phyloP scores from a whole-genome alignment of 2,888 invertebrate genomes.

The Temnothorax unifasciatus region DNA sequence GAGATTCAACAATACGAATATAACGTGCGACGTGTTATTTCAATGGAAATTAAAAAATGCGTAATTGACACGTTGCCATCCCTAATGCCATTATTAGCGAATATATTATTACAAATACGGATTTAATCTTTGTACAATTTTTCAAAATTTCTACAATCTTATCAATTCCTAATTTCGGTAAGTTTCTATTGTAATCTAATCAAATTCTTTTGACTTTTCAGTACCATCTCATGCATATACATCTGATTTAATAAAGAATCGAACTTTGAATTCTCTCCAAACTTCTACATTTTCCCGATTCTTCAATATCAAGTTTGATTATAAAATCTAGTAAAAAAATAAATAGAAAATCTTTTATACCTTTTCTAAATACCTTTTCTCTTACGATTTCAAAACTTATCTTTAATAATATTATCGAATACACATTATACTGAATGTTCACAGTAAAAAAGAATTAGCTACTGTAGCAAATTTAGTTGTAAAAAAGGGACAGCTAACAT shows the following conservation, averaged over 20 bases:
- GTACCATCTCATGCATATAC: background rate
- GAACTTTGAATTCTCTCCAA: background rate
- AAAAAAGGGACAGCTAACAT: too few relatives aligned
- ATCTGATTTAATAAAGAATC: background rate
- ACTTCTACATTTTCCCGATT: background rate
- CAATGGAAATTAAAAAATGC: slow-evolving; percentile 5
- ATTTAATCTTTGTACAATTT: slow-evolving; percentile 25
- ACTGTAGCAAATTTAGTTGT: too few relatives aligned
- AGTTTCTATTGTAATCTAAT: background rate
- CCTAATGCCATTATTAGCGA: background rate
- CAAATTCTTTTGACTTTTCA: background rate
- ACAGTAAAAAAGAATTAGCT: too few relatives aligned
- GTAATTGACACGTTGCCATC: background rate
- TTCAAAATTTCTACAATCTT: slow-evolving; percentile 2
- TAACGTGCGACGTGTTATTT: background rate
- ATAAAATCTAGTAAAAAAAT: background rate
- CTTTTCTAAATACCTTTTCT: background rate
- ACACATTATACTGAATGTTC: background rate
- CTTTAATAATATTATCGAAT: slow-evolving; percentile 5
- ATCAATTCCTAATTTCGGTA: background rate
- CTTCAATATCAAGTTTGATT: background rate
- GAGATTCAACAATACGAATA: slow-evolving; percentile 1
- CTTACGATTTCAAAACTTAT: background rate
- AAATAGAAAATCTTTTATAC: background rate
- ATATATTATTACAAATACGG: background rate